Base-by-base conservation (phyloP, 2,888 invertebrate genomes). In the Argynnis bischoffii region DNA sequence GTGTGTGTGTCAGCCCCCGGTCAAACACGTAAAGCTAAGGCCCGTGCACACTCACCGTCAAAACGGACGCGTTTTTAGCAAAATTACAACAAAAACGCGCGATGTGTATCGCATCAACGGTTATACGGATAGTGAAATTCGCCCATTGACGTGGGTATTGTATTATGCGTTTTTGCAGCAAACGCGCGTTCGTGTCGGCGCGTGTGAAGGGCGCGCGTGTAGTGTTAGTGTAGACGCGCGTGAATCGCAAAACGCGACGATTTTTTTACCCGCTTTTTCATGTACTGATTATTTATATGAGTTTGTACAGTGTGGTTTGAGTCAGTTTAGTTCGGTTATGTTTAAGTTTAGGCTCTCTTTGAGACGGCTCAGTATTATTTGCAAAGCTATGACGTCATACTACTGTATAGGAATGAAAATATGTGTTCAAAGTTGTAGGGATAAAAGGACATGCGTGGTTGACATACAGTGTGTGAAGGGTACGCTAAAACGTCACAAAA, bases 221-320 rank as follows among this genome's bases (percentile, higher is more conserved):
- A 78, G 77, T 76, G 71, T 76, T 80, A 81, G 74, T 46, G 59
- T 85, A 83, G 80, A 69, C 71, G 85, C 84, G 86, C 87, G 86
- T 78, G 79, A 79, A 74, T 83, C 81, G 78, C 79, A 77, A 69
- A 70, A 75, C 77, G 68, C 77, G 77, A 78, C 77, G 75, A 79
- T 79, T 72, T 63, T 72, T 79, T 80, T 72, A 63, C 76, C 88
- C 87, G 86, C 88, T 87, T 87, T 79, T 81, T 85, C 81, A 80
- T 73, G 87, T 89, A 88, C 89, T 89, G 89, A 88, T 88, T 85
- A 78, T 76, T 80, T 83, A 69, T 74, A 76, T 75, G 72, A 71
- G 64, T 72, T 65, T 54, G 21, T 47, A 61, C 69, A 71, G 66
- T 69, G 75, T 63, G 63, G 69, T 77, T 79, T 80, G 79, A 81